Conservation (phyloP, 2,113 vertebrate species). For the Halichoerus grypus region DNA sequence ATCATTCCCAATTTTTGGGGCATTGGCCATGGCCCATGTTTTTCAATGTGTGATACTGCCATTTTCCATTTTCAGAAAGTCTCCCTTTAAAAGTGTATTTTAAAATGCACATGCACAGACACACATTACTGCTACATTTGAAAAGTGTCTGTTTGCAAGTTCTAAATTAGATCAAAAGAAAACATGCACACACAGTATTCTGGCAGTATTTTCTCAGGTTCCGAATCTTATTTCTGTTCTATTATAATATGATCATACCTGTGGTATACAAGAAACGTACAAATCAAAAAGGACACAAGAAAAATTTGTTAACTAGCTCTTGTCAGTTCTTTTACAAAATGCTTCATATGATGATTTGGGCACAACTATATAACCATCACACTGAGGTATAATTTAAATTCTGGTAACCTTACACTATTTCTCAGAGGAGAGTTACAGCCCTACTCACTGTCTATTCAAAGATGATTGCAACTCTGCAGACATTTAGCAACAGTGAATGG, state of each 20-base stretch:
- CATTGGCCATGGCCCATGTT: neutral
- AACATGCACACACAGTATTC: neutral
- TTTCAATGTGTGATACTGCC: neutral
- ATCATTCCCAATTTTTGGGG: neutral
- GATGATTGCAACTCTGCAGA: no score
- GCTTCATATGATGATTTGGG: neutral
- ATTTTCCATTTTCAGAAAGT: slow-evolving; percentile 41
- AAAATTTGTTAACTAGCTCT: neutral
- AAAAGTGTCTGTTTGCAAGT: slow-evolving; percentile 56
- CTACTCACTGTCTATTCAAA: neutral
- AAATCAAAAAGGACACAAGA: slow-evolving; percentile 7
- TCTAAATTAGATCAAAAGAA: slow-evolving; percentile 63
- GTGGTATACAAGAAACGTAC: neutral
- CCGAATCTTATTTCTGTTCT: neutral
- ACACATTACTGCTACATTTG: slow-evolving; percentile 50
- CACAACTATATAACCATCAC: neutral
- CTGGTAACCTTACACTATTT: neutral
- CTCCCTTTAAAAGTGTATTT: slow-evolving; percentile 1
- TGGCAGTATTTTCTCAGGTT: neutral
- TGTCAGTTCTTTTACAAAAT: slow-evolving; percentile 9
- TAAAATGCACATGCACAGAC: slow-evolving; percentile 55
- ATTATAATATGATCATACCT: neutral
- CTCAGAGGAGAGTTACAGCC: neutral
- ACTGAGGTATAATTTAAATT: neutral
- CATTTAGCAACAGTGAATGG: neutral